phyloP scores from a whole-genome alignment of 2,113 vertebrate species.

The Phylloscopus trochiloides region DNA sequence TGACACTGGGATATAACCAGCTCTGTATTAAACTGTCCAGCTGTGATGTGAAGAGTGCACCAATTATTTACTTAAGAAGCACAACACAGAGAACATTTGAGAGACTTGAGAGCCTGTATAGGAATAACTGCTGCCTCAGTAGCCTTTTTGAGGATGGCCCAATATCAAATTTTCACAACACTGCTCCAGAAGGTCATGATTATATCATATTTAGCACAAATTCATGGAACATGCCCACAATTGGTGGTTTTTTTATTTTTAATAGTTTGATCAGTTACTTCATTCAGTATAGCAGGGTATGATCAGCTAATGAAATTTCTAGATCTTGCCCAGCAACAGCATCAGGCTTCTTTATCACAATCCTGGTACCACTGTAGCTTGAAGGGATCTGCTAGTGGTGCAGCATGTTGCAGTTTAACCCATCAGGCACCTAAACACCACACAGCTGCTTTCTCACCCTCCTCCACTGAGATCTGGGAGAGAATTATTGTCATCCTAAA shows the following conservation, averaged over 20 bases:
- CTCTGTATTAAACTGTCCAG: not conserved
- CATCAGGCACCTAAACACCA: not conserved
- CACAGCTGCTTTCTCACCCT: not conserved
- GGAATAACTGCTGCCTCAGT: not conserved
- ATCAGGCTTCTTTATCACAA: not conserved
- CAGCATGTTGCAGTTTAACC: not conserved
- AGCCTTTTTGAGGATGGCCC: not conserved
- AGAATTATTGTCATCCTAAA: not conserved
- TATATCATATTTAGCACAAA: not conserved
- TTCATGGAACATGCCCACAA: not conserved
- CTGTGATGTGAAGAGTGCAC: not conserved
- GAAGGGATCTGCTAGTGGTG: not conserved
- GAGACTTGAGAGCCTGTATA: accelerated
- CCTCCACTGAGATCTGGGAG: not conserved
- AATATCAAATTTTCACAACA: not conserved
- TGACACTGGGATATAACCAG: not conserved
- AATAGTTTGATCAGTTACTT: not conserved
- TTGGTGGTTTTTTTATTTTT: not conserved
- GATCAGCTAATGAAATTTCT: not conserved
- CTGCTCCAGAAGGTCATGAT: not conserved
- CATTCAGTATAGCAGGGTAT: accelerated
- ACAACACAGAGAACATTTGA: not conserved
- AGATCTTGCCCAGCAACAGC: not conserved
- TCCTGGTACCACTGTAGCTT: not conserved
- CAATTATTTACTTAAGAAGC: not conserved